Evolutionary conservation across 2,113 vertebrate genomes (phyloP), one percentile per base, ranked within the genome.

Genomic region (Cochlearius cochlearius): DNA sequence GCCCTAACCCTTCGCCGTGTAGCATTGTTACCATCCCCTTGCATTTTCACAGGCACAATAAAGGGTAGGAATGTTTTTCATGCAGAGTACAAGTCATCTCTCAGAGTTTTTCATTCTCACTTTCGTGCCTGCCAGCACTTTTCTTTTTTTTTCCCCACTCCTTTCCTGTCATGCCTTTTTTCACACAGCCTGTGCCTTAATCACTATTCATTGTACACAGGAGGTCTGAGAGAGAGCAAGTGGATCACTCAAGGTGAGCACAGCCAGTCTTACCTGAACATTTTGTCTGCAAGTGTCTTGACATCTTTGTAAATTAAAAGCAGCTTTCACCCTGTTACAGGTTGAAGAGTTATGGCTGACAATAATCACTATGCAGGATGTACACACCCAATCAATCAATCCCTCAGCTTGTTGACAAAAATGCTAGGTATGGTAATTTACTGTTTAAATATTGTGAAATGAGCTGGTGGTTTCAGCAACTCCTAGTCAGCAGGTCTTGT

Each of bases 401-500:
- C 52, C 11, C 43, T 90, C 73, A 87, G 36, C 50, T 67, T 95
- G 87, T 66, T 92, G 85, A 96, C 76, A 96, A 96, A 96, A 86
- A 88, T 79, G 15, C 41, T 58, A 93, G 60, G 34, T 92, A 81
- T 76, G 80, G n/a, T 63, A 93, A 95, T 88, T 74, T 88, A 86
- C 66, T 82, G 43, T 72, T 88, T 75, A 81, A 84, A 83, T 91
- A 80, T 74, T 60, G 25, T 89, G 64, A 92, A 92, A 95, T 76
- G 45, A 81, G 59, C 29, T 90, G 79, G 72, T 83, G 55, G 67
- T 83, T 91, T 95, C 64, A 94, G 58, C 52, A 88, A 7, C 41
- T 96, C n/a, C 69, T 78, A 55, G 56, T 86, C 69, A 86, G 66
- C 49, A 85, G 58, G 56, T 72, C 64, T 92, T 26, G 10, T 71